Percentiles rank a stretch among this genome's conserved stretches.
Evolutionary conservation across 2,113 vertebrate genomes (phyloP).

Genomic region (Hyperoodon ampullatus): DNA sequence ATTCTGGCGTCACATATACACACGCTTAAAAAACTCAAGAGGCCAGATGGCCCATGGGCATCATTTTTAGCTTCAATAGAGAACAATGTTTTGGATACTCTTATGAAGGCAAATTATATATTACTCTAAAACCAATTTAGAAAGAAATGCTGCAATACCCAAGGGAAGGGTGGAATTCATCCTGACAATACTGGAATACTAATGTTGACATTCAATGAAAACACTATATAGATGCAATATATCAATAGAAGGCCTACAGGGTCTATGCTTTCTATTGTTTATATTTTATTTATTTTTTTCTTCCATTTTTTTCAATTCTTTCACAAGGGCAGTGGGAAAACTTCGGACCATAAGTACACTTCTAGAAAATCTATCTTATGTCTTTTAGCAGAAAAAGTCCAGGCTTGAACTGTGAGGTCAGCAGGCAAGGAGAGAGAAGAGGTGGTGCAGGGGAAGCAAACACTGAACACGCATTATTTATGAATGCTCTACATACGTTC

Average conservation of each 20-base stretch:
- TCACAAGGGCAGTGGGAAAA: not conserved
- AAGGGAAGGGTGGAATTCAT: not conserved
- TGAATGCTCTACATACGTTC: not conserved
- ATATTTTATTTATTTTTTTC: not conserved
- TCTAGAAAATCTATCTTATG: not conserved
- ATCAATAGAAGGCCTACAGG: not conserved
- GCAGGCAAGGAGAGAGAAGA: not conserved
- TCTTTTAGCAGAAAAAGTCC: constrained; percentile 5
- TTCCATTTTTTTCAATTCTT: not conserved
- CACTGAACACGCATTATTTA: not conserved
- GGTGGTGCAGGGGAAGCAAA: not conserved
- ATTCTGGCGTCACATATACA: not conserved
- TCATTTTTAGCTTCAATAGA: not conserved
- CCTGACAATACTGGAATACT: not conserved
- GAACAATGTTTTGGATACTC: not conserved
- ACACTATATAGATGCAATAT: not conserved
- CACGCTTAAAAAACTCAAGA: not conserved
- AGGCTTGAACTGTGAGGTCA: not conserved
- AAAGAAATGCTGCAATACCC: not conserved
- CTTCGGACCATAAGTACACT: not conserved
- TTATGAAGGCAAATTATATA: constrained; percentile 3
- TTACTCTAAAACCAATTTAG: not conserved
- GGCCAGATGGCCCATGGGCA: not conserved
- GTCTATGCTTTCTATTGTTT: not conserved
- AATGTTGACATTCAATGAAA: not conserved